A percentile compares a stretch with the other conserved stretches of the same genome.
Conservation (phyloP, 2,888 invertebrate species). For the Eucera pruinosa region DNA sequence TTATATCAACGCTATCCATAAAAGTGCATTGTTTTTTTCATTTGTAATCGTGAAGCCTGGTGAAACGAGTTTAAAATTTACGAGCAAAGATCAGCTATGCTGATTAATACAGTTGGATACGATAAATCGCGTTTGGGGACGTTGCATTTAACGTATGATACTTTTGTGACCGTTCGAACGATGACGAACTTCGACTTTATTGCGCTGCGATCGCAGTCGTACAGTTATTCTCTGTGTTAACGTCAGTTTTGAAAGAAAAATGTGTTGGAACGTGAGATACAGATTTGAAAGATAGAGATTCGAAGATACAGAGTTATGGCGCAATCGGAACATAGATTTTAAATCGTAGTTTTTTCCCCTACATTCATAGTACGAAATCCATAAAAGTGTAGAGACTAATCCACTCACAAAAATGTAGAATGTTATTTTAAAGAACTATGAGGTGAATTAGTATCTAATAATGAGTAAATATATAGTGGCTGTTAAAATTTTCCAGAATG, state of each 20-base stretch:
- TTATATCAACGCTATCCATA: too few relatives aligned
- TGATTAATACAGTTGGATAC: conserved; percentile 6
- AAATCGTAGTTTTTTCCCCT: too few relatives aligned
- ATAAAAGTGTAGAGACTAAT: too few relatives aligned
- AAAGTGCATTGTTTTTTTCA: background rate
- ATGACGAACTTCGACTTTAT: background rate
- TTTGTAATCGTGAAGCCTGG: background rate
- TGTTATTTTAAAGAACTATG: too few relatives aligned
- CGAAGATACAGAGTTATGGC: too few relatives aligned
- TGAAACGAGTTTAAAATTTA: conserved; percentile 10
- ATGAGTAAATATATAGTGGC: too few relatives aligned
- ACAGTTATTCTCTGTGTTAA: background rate
- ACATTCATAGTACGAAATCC: too few relatives aligned
- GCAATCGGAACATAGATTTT: too few relatives aligned
- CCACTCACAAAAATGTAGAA: too few relatives aligned
- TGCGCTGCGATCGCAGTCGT: background rate
- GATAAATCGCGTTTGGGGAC: conserved; percentile 4
- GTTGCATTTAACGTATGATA: conserved; percentile 1
- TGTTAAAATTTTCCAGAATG: too few relatives aligned
- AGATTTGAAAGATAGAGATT: background rate
- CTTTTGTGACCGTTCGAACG: background rate
- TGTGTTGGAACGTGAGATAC: background rate
- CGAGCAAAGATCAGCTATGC: background rate
- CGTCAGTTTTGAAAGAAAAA: background rate
- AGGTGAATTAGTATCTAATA: too few relatives aligned